Evolutionary conservation across 64 coral and sea anemone species (phyloP).

Genomic region (Montipora sp.): DNA sequence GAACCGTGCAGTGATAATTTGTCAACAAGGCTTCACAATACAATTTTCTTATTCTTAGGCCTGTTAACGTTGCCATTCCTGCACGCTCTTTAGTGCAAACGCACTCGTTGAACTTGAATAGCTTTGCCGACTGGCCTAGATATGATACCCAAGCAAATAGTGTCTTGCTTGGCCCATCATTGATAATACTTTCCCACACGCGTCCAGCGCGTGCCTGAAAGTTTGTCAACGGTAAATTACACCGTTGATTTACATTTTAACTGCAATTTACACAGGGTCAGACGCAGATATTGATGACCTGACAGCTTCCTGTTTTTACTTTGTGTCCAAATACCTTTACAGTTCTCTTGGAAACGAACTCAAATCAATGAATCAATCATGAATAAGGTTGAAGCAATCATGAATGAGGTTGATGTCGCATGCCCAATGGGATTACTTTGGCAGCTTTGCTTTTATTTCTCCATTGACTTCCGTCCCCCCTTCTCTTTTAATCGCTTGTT

Average conservation of each 20-base stretch:
- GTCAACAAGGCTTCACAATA: conserved; percentile 32
- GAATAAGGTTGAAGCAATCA: background rate
- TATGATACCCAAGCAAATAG: conserved; percentile 22
- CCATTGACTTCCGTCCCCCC: background rate
- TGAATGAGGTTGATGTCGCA: no score
- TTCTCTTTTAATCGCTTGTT: background rate
- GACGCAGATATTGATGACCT: conserved; percentile 44
- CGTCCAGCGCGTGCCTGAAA: conserved; percentile 42
- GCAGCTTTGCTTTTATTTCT: background rate
- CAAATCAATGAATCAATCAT: background rate
- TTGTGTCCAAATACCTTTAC: background rate
- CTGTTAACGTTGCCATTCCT: background rate
- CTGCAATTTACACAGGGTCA: conserved; percentile 43
- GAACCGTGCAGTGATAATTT: conserved; percentile 26
- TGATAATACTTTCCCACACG: conserved; percentile 40
- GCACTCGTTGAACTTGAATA: background rate
- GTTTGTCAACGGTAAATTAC: conserved; percentile 55
- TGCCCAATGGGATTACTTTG: background rate
- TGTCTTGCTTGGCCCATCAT: conserved; percentile 2
- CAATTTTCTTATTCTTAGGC: conserved; percentile 19
- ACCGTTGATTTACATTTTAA: conserved; percentile 56
- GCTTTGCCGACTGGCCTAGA: background rate
- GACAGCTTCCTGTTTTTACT: conserved; percentile 40
- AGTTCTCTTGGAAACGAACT: conserved; percentile 17
- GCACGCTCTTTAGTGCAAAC: background rate